phyloP scores from a whole-genome alignment of 2,797 vertebrate genomes.

The Cercopithecus diana region DNA sequence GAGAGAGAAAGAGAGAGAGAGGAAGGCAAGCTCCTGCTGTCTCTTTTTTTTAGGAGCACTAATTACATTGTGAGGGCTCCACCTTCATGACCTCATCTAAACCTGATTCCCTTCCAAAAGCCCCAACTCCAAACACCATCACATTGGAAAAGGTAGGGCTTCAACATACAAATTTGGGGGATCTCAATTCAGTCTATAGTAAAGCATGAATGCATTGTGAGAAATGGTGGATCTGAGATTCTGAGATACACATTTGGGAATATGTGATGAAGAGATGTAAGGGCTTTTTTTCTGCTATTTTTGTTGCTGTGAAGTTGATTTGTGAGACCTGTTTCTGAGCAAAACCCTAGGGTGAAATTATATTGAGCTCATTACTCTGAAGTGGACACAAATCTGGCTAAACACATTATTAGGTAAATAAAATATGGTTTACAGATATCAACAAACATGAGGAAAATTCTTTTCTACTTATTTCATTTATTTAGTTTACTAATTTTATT shows the following conservation, averaged over 20 bases:
- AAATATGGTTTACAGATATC: slow-evolving; percentile 40
- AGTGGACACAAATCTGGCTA: slow-evolving; percentile 21
- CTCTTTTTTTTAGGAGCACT: not conserved
- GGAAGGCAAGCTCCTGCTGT: not conserved
- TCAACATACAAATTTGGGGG: not conserved
- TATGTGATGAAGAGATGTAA: not conserved
- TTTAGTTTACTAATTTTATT: slow-evolving; percentile 33
- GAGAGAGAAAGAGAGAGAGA: not conserved
- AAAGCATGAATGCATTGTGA: not conserved
- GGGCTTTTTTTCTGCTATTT: not conserved
- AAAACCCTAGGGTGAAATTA: slow-evolving; percentile 16
- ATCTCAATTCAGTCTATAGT: not conserved
- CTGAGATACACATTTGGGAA: not conserved
- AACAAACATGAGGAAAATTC: not conserved
- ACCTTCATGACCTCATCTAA: not conserved
- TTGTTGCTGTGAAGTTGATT: not conserved
- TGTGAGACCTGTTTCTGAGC: not conserved
- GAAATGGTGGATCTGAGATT: not conserved
- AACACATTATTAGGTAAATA: slow-evolving; percentile 33
- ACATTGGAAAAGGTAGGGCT: not conserved
- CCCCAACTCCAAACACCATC: not conserved
- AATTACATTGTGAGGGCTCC: not conserved
- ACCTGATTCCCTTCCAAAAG: not conserved
- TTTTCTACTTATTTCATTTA: slow-evolving; percentile 45
- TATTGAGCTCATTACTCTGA: slow-evolving; percentile 8